These are phyloP conservation scores for Heterotilapia buettikoferi DNA, from an alignment of 2,113 vertebrate genomes.

Conservation along the genomic window DNA sequence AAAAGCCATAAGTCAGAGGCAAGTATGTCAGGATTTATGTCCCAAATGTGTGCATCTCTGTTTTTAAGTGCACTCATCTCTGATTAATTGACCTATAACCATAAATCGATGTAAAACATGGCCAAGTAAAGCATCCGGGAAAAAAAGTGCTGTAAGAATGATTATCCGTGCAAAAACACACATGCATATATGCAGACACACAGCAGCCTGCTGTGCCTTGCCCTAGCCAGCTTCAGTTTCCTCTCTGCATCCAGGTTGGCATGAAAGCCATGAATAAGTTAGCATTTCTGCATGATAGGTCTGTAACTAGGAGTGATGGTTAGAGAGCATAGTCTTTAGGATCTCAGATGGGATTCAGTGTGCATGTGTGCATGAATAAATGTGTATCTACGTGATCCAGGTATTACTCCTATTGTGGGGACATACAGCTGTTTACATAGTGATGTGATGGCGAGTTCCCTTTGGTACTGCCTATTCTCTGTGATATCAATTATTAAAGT, in stretches of 20 bases:
- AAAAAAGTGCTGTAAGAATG: background rate
- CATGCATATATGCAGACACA: background rate
- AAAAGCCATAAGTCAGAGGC: background rate
- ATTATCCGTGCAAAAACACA: background rate
- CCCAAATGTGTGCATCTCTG: background rate
- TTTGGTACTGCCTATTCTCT: background rate
- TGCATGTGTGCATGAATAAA: background rate
- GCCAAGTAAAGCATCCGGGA: background rate
- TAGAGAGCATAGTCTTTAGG: constrained; percentile 55
- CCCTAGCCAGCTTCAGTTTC: constrained; percentile 44
- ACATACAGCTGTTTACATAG: background rate
- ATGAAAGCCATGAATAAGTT: constrained; percentile 67
- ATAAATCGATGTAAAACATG: constrained; percentile 34
- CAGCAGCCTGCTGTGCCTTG: background rate
- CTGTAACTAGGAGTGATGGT: constrained; percentile 66
- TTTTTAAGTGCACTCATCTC: background rate
- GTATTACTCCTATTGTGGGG: background rate
- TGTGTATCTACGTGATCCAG: background rate
- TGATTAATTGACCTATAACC: constrained; percentile 16
- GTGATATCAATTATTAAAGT: background rate
- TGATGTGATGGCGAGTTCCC: background rate
- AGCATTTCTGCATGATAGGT: constrained; percentile 65
- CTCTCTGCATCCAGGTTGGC: constrained; percentile 45
- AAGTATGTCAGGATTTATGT: constrained; percentile 12
- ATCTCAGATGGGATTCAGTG: constrained; percentile 36